Base-by-base conservation (phyloP, 1,140 invertebrate genomes). In the Drosophila punjabiensis region DNA sequence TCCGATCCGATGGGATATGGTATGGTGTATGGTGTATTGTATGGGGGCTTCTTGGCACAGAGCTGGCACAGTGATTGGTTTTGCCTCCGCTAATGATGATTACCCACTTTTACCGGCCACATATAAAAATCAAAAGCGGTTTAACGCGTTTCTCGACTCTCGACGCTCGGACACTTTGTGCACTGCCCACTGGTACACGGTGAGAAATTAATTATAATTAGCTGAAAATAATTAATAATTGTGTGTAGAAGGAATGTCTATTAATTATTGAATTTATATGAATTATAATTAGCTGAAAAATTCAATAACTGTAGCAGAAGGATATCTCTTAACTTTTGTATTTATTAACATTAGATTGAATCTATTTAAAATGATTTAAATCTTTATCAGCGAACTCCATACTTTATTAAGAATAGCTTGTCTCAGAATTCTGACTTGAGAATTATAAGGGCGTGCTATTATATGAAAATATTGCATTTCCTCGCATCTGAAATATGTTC, bases 101-200 rank as follows among this genome's bases (percentile, higher is more conserved):
- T 88, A 89, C 84, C 85, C 84, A 88, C 84, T 88, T 88, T 88
- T 88, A 88, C 84, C 85, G 53, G 60, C 39, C 63, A 65, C 65
- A 64, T 82, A 71, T 88, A 88, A 88, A 88, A 88, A 88, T 88
- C 84, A 88, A 88, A 88, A 88, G 84, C 84, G 84, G 84, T 88
- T 88, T 88, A 89, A 88, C 84, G 85, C 84, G 84, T 88, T 88
- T 88, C 84, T 75, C 83, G 76, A 59, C 39, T 71, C 68, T 71
- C 62, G 59, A 63, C 65, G 53, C 73, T 70, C 32, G 56, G 71
- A 39, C 70, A 58, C 70, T 55, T 69, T 69, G 28, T 68, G 64
- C 68, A 71, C 68, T 68, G 50, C 47, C 64, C 41, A 68, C 50
- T 56, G 20, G 1, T 50, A 3, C 61, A 68, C 66, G 6, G 43